Evolutionary conservation across 1,140 invertebrate genomes (phyloP), one percentile per base, ranked within the genome.

Genomic region (Teleogryllus occipitalis): DNA sequence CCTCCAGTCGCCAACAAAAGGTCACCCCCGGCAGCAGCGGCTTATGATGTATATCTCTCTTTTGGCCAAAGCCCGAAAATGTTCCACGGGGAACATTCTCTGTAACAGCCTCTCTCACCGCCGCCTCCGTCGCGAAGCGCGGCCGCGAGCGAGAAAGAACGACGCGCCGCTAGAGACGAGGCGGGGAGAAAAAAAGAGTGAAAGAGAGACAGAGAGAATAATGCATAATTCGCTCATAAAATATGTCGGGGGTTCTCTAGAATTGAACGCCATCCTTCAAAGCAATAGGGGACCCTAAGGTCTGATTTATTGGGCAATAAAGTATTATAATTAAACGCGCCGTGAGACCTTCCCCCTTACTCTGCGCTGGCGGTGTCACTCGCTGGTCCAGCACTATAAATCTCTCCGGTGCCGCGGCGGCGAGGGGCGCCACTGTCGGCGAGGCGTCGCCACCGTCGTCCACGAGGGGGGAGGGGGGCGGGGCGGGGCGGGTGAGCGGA

Each of bases 181-280:
- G 46, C 22, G 39, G 21, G 75, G 74, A 73, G 74, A 48, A 46
- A 73, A 73, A 79, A 77, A 82, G 79, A 79, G 72, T 75, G 76
- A 80, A 77, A 80, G 81, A 76, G 78, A 54, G 75, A 78, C n/a
- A 72, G 72, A 80, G 82, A 83, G 82, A 84, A 86, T 85, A 86
- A 86, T 86, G 85, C 85, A 86, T 86, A 86, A 86, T 86, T 86
- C 83, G 85, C 83, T 85, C 86, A 84, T 86, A 86, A 86, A 86
- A 85, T 86, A 86, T 84, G 85, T 85, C 85, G 78, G 78, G 78
- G 84, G 84, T 83, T 84, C 82, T 83, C 82, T 83, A 83, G 84
- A 85, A 86, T 85, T 86, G 85, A 86, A 84, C 85, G 85, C 85
- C 85, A 85, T 86, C 85, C 85, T 84, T 86, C 85, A 86, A 86